These are phyloP conservation scores for Horisme vitalbata DNA, from an alignment of 2,888 invertebrate species.

Conservation along the genomic window DNA sequence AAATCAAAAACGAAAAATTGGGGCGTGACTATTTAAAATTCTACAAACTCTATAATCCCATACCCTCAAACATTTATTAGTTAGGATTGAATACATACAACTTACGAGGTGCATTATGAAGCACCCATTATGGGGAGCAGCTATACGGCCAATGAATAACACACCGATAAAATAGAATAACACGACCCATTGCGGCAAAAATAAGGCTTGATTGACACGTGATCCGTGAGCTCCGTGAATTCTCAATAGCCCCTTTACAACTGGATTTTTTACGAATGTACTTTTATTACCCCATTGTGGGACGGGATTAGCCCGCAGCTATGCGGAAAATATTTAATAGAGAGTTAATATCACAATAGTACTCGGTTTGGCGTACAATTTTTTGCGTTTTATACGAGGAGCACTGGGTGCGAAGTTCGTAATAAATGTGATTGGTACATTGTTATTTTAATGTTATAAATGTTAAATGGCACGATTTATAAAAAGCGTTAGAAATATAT, in stretches of 20 bases:
- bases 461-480: constrained; percentile 2
- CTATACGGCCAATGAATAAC: constrained; percentile 77
- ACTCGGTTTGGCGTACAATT: constrained; percentile 39
- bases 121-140: constrained; percentile 56
- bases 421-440: constrained; percentile 41
- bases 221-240: constrained; percentile 63
- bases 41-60: constrained; percentile 19
- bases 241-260: constrained; percentile 60
- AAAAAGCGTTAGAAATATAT: neutral
- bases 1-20: constrained; percentile 1
- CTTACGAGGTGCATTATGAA: constrained; percentile 52
- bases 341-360: constrained; percentile 63
- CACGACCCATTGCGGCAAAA: constrained; percentile 66
- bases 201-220: constrained; percentile 77
- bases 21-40: constrained; percentile 15
- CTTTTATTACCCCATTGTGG: constrained; percentile 71
- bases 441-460: constrained; percentile 34
- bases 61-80: constrained; percentile 50
- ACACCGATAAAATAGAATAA: constrained; percentile 72
- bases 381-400: constrained; percentile 46
- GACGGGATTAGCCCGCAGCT: constrained; percentile 65
- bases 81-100: constrained; percentile 54
- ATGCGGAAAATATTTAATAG: constrained; percentile 73
- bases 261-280: constrained; percentile 58
- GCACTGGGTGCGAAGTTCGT: constrained; percentile 41